phyloP scores from a whole-genome alignment of 2,797 vertebrate genomes.

The Sebastes hubbsi region DNA sequence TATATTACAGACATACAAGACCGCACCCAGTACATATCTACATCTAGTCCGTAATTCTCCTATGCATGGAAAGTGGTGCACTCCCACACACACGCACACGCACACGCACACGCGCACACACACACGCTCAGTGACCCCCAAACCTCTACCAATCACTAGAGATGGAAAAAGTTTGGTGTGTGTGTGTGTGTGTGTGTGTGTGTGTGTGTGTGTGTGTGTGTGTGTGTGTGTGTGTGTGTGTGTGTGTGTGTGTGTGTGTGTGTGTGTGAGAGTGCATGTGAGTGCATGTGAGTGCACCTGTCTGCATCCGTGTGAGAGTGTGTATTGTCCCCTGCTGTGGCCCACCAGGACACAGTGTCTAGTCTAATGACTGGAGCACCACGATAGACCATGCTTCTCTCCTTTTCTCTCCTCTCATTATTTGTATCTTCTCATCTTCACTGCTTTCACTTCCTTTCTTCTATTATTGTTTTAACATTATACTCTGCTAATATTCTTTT shows the following conservation, averaged over 20 bases:
- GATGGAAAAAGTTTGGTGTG: neutral
- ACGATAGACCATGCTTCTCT: constrained; percentile 46
- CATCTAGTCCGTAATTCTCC: neutral
- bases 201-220: neutral
- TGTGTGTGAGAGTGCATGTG: neutral
- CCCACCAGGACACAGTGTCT: constrained; percentile 48
- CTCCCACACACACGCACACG: neutral
- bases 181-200: neutral
- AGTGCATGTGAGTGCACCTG: neutral
- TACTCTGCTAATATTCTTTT: neutral
- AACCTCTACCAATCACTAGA: constrained; percentile 9
- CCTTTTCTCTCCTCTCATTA: neutral
- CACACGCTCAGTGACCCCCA: constrained; percentile 7
- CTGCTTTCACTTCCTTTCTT: neutral
- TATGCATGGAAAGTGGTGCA: neutral
- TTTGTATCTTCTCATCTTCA: neutral
- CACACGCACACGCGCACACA: neutral
- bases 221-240: neutral
- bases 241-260: neutral
- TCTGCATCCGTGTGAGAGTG: constrained; percentile 50
- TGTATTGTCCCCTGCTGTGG: constrained; percentile 68
- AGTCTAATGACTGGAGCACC: constrained; percentile 64
- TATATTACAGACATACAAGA: neutral
- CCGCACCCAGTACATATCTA: neutral
- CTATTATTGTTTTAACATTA: neutral